phyloP scores from a whole-genome alignment of 2,888 invertebrate species.

The Phanerotoma sp. region DNA sequence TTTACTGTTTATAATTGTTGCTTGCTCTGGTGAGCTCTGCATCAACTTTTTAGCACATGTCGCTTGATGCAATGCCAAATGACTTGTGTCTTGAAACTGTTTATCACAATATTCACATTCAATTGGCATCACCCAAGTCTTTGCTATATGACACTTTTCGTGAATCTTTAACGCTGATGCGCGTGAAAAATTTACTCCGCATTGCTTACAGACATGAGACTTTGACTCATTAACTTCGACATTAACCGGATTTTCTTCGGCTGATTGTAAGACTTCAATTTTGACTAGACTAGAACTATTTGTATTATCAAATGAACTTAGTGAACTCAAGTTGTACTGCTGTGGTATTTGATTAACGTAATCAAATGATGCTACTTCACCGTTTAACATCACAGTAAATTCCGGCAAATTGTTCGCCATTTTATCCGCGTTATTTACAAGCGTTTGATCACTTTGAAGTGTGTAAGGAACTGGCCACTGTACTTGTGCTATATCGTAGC shows the following conservation, averaged over 20 bases:
- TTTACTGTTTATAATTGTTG: conserved; percentile 41
- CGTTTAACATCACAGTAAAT: conserved; percentile 51
- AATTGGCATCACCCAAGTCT: conserved; percentile 46
- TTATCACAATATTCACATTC: conserved; percentile 60
- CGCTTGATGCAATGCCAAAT: conserved; percentile 55
- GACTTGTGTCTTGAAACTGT: conserved; percentile 56
- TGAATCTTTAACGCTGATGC: conserved; percentile 57
- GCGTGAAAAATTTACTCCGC: conserved; percentile 56
- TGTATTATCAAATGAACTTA: conserved; percentile 40
- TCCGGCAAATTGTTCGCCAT: conserved; percentile 45
- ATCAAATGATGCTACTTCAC: conserved; percentile 50
- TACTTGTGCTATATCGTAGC: conserved; percentile 45
- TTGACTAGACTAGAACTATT: conserved; percentile 44
- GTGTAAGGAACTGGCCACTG: conserved; percentile 49
- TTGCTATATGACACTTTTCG: conserved; percentile 42
- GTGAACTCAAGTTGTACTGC: conserved; percentile 43
- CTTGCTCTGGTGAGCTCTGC: conserved; percentile 42
- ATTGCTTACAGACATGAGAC: too few relatives aligned
- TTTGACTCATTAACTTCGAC: too few relatives aligned
- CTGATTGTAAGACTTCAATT: conserved; percentile 38
- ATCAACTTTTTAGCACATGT: conserved; percentile 51
- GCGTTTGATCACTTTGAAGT: conserved; percentile 41
- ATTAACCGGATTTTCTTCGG: conserved; percentile 40
- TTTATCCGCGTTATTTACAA: conserved; percentile 36
- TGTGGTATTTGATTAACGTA: conserved; percentile 40